Percentiles rank a stretch among this genome's conserved stretches.
Conservation (phyloP, 2,888 invertebrate species). For the Tipula confusa region DNA sequence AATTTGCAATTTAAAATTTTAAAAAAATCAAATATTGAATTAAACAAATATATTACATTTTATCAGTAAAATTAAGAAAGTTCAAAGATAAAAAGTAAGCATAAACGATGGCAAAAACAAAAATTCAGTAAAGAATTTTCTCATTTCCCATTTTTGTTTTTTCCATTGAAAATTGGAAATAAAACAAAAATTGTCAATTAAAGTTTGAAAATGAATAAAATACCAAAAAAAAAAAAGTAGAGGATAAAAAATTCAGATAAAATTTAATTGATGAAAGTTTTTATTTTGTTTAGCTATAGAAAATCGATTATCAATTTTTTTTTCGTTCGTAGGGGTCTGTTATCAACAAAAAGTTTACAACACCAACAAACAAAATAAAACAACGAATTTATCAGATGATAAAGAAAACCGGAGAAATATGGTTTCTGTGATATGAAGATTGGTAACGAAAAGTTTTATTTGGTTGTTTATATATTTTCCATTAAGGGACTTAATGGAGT, state of each 20-base stretch:
- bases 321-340: neutral
- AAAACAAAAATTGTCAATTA: constrained; percentile 25
- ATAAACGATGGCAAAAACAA: neutral
- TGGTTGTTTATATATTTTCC: neutral
- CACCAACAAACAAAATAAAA: neutral
- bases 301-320: constrained; percentile 21
- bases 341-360: constrained; percentile 25
- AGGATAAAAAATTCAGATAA: neutral
- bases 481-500: neutral
- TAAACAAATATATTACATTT: neutral
- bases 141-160: neutral
- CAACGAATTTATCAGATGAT: constrained; percentile 12
- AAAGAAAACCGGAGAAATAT: neutral
- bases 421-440: constrained; percentile 12
- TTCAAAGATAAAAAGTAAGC: neutral
- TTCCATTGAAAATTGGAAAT: neutral
- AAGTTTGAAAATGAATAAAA: constrained; percentile 25
- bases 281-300: constrained; percentile 12
- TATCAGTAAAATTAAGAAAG: constrained; percentile 1
- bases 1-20: neutral
- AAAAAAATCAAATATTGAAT: neutral
- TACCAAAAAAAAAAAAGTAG: neutral
- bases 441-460: neutral
- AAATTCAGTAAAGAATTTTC: constrained; percentile 27
- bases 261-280: constrained; percentile 25